Evolutionary conservation across 2,113 vertebrate species (phyloP), one percentile per base, ranked within the genome.

Genomic region (Piaya cayana): DNA sequence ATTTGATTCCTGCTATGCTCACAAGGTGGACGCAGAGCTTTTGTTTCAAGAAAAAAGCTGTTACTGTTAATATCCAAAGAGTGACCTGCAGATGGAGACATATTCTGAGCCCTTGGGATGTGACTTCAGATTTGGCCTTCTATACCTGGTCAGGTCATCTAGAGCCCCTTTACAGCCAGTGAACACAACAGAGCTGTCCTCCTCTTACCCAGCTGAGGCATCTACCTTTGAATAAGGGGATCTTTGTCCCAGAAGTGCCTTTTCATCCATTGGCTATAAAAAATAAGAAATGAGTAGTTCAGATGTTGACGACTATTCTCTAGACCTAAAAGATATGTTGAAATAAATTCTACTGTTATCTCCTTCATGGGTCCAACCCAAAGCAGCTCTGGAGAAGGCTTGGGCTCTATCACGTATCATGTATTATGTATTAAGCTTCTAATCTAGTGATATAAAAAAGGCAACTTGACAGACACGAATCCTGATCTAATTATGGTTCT

Each of bases 401-500:
- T 70, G 50, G 75, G 55, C 55, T 93, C 79, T 76, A 55, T 86
- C 56, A 80, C 92, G 67, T 82, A 70, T 94, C 56, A 80, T 93
- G 67, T 82, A 70, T 94, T 80, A 93, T 93, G 68, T 92, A 96
- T 95, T 93, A 90, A 88, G 94, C 60, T 88, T 76, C 71, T 97
- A 96, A 95, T 81, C 85, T 97, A 83, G 68, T 83, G 88, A 88
- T 95, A 83, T 86, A 90, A 82, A 90, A 95, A 94, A 76, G 67
- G 59, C 59, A 86, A 83, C 86, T 88, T 96, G 96, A 96, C 90
- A 81, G 94, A 92, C 92, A 95, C 29, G 42, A 96, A 92, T 88
- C 86, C 92, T 94, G 82, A 94, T 96, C 82, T 96, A 97, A 94
- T 94, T 95, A 96, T 43, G 36, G 60, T 95, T 94, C 93, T 90